These are phyloP conservation scores for Brachynemurus nebulosus DNA, from an alignment of 2,888 invertebrate genomes.

Conservation along the genomic window DNA sequence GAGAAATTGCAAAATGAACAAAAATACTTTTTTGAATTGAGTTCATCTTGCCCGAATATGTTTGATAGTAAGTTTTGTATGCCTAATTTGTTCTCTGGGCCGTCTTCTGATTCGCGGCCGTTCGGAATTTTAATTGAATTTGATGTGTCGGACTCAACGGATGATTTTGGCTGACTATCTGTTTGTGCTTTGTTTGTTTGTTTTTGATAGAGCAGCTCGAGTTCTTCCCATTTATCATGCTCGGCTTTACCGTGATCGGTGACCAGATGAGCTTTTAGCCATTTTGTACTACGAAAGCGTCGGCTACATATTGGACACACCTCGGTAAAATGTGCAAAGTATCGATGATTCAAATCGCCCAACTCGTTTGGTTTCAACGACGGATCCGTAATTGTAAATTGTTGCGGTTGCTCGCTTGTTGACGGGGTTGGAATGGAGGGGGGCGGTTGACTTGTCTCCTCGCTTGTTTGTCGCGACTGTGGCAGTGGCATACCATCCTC, in stretches of 20 bases:
- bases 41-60: conserved; percentile 38
- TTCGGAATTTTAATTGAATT: conserved; percentile 44
- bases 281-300: conserved; percentile 76
- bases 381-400: conserved; percentile 28
- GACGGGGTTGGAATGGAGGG: conserved; percentile 18
- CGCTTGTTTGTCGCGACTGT: conserved; percentile 18
- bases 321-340: conserved; percentile 55
- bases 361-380: conserved; percentile 39
- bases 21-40: conserved; percentile 60
- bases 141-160: conserved; percentile 9
- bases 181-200: conserved; percentile 26
- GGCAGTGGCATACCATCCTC: conserved; percentile 48
- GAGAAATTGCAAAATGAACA: conserved; percentile 85
- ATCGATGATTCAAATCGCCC: conserved; percentile 44
- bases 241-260: conserved; percentile 69
- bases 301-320: conserved; percentile 76
- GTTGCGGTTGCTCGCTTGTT: conserved; percentile 7
- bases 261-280: conserved; percentile 73
- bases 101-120: conserved; percentile 27
- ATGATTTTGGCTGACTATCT: background rate
- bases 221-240: conserved; percentile 45
- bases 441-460: conserved; percentile 28
- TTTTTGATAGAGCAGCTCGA: conserved; percentile 36
- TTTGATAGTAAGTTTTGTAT: conserved; percentile 38
- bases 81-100: conserved; percentile 25